phyloP scores from a whole-genome alignment of 2,888 invertebrate species.

The Augiades crinisus region DNA sequence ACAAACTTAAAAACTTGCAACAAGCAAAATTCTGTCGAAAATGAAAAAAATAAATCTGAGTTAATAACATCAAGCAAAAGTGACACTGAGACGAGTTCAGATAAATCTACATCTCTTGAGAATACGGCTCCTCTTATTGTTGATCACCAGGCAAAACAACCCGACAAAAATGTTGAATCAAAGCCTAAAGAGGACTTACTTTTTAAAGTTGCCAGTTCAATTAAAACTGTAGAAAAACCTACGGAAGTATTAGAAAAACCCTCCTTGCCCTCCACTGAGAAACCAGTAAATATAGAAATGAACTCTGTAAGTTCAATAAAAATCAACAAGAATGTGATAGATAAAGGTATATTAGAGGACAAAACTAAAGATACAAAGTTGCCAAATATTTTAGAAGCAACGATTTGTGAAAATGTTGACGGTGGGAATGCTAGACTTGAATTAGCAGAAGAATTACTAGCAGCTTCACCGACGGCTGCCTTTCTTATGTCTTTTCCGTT shows the following conservation, averaged over 20 bases:
- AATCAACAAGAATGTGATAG: not conserved
- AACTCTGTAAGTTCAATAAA: not conserved
- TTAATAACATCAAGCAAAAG: not conserved
- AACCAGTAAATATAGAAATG: constrained; percentile 33
- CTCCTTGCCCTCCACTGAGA: constrained; percentile 29
- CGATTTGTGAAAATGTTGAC: constrained; percentile 66
- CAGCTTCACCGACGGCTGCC: constrained; percentile 87
- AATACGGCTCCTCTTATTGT: not conserved
- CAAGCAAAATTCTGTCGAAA: constrained; percentile 23
- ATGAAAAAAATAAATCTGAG: not conserved
- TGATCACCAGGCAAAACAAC: not conserved
- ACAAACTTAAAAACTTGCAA: not conserved
- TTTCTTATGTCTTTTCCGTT: constrained; percentile 88
- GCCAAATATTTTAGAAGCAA: constrained; percentile 60
- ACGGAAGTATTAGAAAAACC: not conserved
- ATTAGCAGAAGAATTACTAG: constrained; percentile 76
- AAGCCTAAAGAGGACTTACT: not conserved
- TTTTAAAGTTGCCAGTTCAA: not conserved
- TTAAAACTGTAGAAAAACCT: constrained; percentile 7
- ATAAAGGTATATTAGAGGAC: constrained; percentile 34
- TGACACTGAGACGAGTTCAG: constrained; percentile 8
- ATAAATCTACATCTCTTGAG: not conserved
- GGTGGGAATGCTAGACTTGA: constrained; percentile 81
- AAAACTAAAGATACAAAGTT: constrained; percentile 65
- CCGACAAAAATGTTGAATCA: not conserved